phyloP scores from a whole-genome alignment of 2,797 vertebrate genomes.

The Pantherophis vulpinus region DNA sequence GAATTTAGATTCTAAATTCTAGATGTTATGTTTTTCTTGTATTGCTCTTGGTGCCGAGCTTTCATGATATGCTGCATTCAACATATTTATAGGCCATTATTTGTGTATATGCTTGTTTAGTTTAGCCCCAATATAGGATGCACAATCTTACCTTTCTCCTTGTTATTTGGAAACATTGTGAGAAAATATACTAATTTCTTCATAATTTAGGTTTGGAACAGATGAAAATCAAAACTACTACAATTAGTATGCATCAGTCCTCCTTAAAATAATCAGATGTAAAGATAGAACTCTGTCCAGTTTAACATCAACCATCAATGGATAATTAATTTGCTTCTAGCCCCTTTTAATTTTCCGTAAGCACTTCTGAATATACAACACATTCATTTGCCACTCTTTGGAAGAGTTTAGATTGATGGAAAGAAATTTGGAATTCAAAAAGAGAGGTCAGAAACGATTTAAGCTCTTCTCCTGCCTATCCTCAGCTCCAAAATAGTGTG shows the following conservation, averaged over 20 bases:
- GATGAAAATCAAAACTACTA: not conserved
- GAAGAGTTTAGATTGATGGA: not conserved
- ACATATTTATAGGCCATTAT: constrained; percentile 23
- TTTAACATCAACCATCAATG: not conserved
- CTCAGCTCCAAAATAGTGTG: not conserved
- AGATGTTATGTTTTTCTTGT: not conserved
- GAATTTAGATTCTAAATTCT: not conserved
- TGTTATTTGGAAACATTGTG: constrained; percentile 5
- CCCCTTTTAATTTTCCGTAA: not conserved
- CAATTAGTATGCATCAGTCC: not conserved
- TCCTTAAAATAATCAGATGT: not conserved
- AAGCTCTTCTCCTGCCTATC: not conserved
- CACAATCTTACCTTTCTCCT: not conserved
- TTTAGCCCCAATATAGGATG: not conserved
- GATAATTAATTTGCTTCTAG: not conserved
- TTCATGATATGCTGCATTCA: constrained; percentile 42
- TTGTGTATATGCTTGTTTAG: not conserved
- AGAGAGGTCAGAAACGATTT: not conserved
- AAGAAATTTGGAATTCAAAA: not conserved
- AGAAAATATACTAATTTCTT: not conserved
- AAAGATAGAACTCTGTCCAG: not conserved
- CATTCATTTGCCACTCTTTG: not conserved
- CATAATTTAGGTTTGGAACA: not conserved
- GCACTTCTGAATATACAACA: no score
- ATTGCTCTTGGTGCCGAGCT: constrained; percentile 13